Percentiles rank a stretch among this genome's conserved stretches.
phyloP scores from a whole-genome alignment of 2,797 vertebrate genomes.

The Tapirus indicus region DNA sequence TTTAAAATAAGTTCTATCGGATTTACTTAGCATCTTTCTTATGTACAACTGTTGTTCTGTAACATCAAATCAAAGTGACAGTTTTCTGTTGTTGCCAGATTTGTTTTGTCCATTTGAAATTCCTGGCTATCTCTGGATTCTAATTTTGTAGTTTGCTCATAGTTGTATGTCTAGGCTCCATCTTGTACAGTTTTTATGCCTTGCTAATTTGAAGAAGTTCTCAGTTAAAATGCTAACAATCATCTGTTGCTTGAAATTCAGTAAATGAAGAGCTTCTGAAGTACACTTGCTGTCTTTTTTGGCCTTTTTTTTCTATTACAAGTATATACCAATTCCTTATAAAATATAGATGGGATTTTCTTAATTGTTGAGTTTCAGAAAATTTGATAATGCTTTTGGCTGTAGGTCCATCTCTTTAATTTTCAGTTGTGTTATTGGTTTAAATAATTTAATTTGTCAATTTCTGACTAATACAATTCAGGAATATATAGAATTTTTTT shows the following conservation, averaged over 20 bases:
- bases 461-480: neutral
- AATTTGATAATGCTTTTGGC: neutral
- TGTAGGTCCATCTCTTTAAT: neutral
- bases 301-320: neutral
- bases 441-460: neutral
- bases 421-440: neutral
- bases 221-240: neutral
- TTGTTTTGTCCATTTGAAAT: neutral
- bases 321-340: neutral
- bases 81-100: neutral
- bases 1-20: neutral
- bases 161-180: neutral
- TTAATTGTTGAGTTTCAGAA: slow-evolving; percentile 1
- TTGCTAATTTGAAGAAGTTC: neutral
- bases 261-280: neutral
- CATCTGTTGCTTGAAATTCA: slow-evolving; percentile 12
- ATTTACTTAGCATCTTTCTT: neutral
- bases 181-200: neutral
- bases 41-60: neutral
- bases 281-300: neutral
- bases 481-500: neutral
- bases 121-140: neutral
- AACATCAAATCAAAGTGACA: neutral
- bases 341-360: slow-evolving; percentile 13
- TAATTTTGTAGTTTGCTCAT: neutral